Percentiles rank a stretch among this genome's conserved stretches.
Conservation (phyloP, 2,797 vertebrate species). For the Spheniscus humboldti region DNA sequence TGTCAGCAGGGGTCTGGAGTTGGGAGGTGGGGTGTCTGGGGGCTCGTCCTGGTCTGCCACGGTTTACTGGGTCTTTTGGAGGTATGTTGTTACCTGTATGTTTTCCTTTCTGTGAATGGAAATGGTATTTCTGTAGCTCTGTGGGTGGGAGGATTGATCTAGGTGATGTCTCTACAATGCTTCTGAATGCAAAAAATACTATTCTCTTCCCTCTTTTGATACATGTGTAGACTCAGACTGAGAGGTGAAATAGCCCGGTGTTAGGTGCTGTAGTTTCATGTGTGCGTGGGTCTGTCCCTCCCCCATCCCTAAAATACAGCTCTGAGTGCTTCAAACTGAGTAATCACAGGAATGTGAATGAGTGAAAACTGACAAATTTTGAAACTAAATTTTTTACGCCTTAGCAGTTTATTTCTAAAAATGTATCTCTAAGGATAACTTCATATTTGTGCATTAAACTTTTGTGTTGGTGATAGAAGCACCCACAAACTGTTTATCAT, state of each 20-base stretch:
- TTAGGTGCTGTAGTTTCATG: not conserved
- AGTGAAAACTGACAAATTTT: not conserved
- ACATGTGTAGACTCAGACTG: not conserved
- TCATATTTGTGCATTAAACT: not conserved
- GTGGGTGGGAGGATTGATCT: not conserved
- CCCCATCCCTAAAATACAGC: not conserved
- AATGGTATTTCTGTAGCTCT: not conserved
- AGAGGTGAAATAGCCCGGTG: rapidly evolving
- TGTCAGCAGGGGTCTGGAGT: not conserved
- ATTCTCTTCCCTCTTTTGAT: not conserved
- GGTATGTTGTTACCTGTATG: not conserved
- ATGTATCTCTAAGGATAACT: not conserved
- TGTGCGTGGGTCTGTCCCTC: not conserved
- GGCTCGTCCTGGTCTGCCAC: not conserved
- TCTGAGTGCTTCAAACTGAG: not conserved
- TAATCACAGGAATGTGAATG: not conserved
- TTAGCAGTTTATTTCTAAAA: not conserved
- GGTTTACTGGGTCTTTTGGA: not conserved
- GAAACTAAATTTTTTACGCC: not conserved
- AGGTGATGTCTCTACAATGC: not conserved
- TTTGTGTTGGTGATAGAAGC: not conserved
- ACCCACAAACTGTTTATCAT: not conserved
- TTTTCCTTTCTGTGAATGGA: not conserved
- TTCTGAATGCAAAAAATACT: not conserved
- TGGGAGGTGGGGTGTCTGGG: rapidly evolving